Evolutionary conservation across 2,888 invertebrate species (phyloP).

Genomic region (Nesidiocoris tenuis): DNA sequence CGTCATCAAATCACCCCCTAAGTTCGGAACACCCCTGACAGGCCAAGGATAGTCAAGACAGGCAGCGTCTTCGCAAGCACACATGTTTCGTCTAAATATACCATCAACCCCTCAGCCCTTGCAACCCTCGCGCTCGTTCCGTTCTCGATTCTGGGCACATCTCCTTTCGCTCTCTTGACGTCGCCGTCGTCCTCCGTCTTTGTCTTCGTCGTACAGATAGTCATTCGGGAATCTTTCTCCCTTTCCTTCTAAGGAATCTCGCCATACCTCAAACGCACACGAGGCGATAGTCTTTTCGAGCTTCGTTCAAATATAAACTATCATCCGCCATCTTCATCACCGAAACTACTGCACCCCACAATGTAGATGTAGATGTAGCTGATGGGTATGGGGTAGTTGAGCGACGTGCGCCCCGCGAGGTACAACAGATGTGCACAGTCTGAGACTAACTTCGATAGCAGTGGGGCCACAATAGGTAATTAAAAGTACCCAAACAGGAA

Average conservation of each 20-base stretch:
- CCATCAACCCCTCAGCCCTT: background rate
- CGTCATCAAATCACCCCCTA: background rate
- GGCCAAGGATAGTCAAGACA: background rate
- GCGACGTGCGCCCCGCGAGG: background rate
- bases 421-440: background rate
- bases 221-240: background rate
- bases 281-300: background rate
- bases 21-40: background rate
- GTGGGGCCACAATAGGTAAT: background rate
- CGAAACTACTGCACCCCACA: background rate
- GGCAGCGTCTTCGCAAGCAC: background rate
- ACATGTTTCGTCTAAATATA: background rate
- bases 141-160: background rate
- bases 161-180: background rate
- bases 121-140: background rate
- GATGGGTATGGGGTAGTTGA: background rate
- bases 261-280: background rate
- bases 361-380: background rate
- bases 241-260: background rate
- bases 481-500: background rate
- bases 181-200: background rate
- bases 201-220: background rate
- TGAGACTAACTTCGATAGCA: background rate
- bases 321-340: background rate
- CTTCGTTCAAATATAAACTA: background rate